A percentile compares a stretch with the other conserved stretches of the same genome.
Conservation (phyloP, 2,113 vertebrate species). For the Brachyhypopomus occidentalis region DNA sequence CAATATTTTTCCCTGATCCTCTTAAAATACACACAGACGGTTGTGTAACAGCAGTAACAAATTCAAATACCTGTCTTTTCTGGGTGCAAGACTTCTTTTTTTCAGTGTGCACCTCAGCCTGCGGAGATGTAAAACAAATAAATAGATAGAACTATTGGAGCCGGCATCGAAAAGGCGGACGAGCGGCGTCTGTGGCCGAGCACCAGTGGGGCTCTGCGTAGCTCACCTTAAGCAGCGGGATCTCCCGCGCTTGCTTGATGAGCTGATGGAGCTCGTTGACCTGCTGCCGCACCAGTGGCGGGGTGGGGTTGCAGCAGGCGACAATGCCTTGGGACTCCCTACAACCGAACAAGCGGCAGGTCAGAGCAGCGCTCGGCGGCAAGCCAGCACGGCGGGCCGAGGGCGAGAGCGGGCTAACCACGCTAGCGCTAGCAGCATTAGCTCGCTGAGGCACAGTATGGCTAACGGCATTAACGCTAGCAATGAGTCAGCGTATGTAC, state of each 20-base stretch:
- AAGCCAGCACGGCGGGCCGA: too few species aligned
- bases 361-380: not conserved
- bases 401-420: too few species aligned
- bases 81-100: conserved; percentile 70
- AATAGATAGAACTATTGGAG: too few species aligned
- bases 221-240: conserved; percentile 90
- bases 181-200: too few species aligned
- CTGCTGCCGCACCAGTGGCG: conserved; percentile 91
- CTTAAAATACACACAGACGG: too few species aligned
- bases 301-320: conserved; percentile 92
- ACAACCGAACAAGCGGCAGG: not conserved
- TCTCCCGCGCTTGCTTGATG: conserved; percentile 88
- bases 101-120: conserved; percentile 70
- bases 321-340: conserved; percentile 94
- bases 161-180: too few species aligned
- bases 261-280: conserved; percentile 90
- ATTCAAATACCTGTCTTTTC: conserved; percentile 70
- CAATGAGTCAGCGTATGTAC: too few species aligned
- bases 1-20: not conserved
- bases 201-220: too few species aligned
- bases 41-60: not conserved
- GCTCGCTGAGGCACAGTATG: too few species aligned
- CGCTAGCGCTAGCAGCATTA: too few species aligned
- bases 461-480: too few species aligned
- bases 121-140: conserved; percentile 10